Evolutionary conservation across 1,140 invertebrate genomes (phyloP).

Genomic region (Trichomalopsis sarcophagae): DNA sequence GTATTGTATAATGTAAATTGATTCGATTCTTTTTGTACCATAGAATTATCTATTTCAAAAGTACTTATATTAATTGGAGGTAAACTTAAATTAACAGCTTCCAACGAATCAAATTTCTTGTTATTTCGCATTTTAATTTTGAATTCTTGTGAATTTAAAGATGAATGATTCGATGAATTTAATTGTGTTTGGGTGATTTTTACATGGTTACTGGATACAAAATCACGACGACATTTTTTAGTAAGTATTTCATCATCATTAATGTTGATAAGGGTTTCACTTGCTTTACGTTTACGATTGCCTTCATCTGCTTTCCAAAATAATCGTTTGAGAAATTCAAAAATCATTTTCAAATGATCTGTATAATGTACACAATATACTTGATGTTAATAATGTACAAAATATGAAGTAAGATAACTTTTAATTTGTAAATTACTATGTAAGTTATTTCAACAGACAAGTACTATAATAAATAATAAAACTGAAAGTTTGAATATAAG

Average conservation of each 20-base stretch:
- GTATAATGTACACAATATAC: neutral
- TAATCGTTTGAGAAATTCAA: conserved; percentile 63
- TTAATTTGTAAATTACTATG: too few species aligned
- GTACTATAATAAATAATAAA: too few species aligned
- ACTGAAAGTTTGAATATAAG: too few species aligned
- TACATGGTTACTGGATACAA: conserved; percentile 19
- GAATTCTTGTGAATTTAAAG: conserved; percentile 4
- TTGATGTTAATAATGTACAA: neutral
- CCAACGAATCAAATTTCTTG: conserved; percentile 41
- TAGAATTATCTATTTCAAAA: conserved; percentile 14
- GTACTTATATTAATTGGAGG: neutral
- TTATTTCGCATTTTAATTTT: conserved; percentile 8
- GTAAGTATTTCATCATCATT: conserved; percentile 42
- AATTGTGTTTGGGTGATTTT: conserved; percentile 50
- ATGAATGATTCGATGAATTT: conserved; percentile 8
- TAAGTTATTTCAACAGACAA: too few species aligned
- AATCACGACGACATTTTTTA: conserved; percentile 58
- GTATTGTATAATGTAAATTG: conserved; percentile 59
- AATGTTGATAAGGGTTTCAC: conserved; percentile 18
- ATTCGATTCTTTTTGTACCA: conserved; percentile 40
- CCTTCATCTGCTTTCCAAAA: conserved; percentile 63
- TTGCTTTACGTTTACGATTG: conserved; percentile 59
- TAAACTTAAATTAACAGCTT: neutral
- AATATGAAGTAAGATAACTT: neutral
- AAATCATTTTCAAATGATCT: conserved; percentile 55